phyloP scores from a whole-genome alignment of 2,113 vertebrate species.

The Tretioscincus oriximinensis region DNA sequence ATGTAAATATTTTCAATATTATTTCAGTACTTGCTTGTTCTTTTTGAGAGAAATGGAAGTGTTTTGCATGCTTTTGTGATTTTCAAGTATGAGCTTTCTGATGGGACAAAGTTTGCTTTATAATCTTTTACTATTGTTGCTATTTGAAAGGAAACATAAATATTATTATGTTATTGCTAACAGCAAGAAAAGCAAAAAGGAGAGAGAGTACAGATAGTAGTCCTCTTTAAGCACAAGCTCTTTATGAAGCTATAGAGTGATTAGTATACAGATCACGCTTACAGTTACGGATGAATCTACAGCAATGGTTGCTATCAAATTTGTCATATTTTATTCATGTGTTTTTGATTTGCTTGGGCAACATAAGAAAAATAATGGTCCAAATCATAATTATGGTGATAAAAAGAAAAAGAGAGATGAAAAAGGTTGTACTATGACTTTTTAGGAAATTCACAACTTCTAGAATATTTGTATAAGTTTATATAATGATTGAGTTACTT shows the following conservation, averaged over 20 bases:
- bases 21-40: constrained; percentile 10
- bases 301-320: constrained; percentile 84
- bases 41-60: background rate
- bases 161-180: constrained; percentile 43
- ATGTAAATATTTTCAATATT: background rate
- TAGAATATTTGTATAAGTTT: constrained; percentile 56
- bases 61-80: constrained; percentile 44
- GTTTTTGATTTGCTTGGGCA: constrained; percentile 78
- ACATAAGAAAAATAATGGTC: constrained; percentile 81
- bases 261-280: constrained; percentile 72
- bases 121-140: constrained; percentile 40
- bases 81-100: constrained; percentile 34
- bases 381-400: constrained; percentile 76
- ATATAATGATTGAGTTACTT: constrained; percentile 10
- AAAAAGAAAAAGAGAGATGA: constrained; percentile 59
- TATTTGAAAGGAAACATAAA: constrained; percentile 56
- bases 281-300: constrained; percentile 74
- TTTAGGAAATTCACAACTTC: constrained; percentile 61
- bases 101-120: constrained; percentile 17
- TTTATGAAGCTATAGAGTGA: constrained; percentile 49
- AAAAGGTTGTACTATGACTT: constrained; percentile 65
- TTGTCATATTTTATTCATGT: constrained; percentile 96
- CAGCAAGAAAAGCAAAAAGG: constrained; percentile 34
- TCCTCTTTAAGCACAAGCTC: constrained; percentile 66
- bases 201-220: constrained; percentile 18